Evolutionary conservation across 1,140 invertebrate genomes (phyloP).

Genomic region (Episyrphus balteatus): DNA sequence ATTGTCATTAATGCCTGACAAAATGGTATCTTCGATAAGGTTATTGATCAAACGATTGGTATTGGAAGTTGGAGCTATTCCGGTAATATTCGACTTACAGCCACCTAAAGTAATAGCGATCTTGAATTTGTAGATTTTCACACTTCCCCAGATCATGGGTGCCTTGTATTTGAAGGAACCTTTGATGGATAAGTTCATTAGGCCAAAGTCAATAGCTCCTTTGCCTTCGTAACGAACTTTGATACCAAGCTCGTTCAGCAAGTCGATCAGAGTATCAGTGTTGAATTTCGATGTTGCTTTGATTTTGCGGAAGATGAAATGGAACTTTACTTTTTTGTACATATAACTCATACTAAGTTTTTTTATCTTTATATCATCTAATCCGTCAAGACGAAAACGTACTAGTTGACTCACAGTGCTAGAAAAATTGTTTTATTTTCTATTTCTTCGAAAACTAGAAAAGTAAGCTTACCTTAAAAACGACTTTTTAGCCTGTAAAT

Average conservation of each 20-base stretch:
- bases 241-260: slow-evolving; percentile 22
- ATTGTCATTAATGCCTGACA: slow-evolving; percentile 19
- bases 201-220: slow-evolving; percentile 21
- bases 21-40: slow-evolving; percentile 25
- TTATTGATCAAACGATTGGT: slow-evolving; percentile 22
- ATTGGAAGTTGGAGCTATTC: slow-evolving; percentile 27
- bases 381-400: slow-evolving; percentile 23
- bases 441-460: not conserved
- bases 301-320: slow-evolving; percentile 24
- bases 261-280: slow-evolving; percentile 29
- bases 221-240: slow-evolving; percentile 29
- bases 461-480: slow-evolving; percentile 23
- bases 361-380: slow-evolving; percentile 25
- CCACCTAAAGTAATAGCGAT: slow-evolving; percentile 18
- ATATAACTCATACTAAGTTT: slow-evolving; percentile 28
- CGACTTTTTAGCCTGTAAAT: slow-evolving; percentile 19
- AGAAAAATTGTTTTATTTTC: not conserved
- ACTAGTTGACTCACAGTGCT: slow-evolving; percentile 22
- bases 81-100: slow-evolving; percentile 22
- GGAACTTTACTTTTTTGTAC: slow-evolving; percentile 22
- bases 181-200: slow-evolving; percentile 23
- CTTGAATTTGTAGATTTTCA: slow-evolving; percentile 26
- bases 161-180: slow-evolving; percentile 27
- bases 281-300: slow-evolving; percentile 24
- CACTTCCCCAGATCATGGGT: slow-evolving; percentile 29